Evolutionary conservation across 2,888 invertebrate genomes (phyloP), one percentile per base, ranked within the genome.

Genomic region (Morpho helenor): DNA sequence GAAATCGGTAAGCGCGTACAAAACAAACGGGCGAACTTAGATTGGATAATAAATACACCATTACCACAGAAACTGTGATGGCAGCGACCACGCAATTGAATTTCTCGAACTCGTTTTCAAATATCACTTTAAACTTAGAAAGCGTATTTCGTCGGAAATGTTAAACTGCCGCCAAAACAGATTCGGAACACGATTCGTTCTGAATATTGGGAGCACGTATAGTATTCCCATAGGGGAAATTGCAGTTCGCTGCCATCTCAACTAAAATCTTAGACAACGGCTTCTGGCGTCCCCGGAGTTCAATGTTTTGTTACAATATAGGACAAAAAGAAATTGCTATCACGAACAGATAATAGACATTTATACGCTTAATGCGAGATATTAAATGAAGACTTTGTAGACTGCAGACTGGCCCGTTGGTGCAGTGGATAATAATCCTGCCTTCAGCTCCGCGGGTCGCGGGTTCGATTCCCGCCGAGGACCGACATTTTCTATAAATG

Each of bases 121-220:
- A 79, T 77, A 77, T 75, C 75, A 70, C 70, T 75, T 77, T 75
- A 74, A 77, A 75, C 72, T 77, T 73, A 51, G 74, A 70, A 70
- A 67, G 70, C 61, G 66, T 80, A 79, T 71, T 79, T 78, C 68
- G 31, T 23, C 51, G 81, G 79, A 59, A 66, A 61, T 62, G 54
- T 62, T 65, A 62, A 64, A 62, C 60, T 83, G 80, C 74, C 77
- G 75, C 70, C 75, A 74, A 79, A 85, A 82, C 84, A 81, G 84
- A 84, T 84, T 85, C 80, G 72, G 84, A 84, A 80, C 31, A 31
- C 73, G 74, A 80, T 84, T 82, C 84, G 80, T 84, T 84, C 79
- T 79, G 81, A 84, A 87, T 86, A 85, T 86, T 84, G 82, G 76
- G 76, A 79, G 83, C 84, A 84, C 87, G 87, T 85, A 84, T 79